A percentile compares a stretch with the other conserved stretches of the same genome.
Conservation (phyloP, 2,113 vertebrate species). For the Rallus limicola region DNA sequence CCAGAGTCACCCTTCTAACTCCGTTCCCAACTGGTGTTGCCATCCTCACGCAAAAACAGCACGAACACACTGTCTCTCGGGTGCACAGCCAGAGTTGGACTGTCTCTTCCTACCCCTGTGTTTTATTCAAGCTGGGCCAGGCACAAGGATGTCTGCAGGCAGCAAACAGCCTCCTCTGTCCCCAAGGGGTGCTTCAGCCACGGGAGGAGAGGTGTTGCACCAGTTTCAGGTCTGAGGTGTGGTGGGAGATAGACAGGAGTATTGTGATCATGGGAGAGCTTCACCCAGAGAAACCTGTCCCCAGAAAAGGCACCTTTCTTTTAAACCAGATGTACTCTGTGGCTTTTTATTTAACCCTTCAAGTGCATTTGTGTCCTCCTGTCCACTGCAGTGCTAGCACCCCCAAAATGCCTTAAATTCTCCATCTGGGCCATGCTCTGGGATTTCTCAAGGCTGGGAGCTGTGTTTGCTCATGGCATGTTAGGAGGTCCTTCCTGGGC, state of each 20-base stretch:
- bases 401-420: not conserved
- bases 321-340: not conserved
- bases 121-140: not conserved
- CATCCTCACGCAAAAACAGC: rapidly evolving
- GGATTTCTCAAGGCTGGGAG: not conserved
- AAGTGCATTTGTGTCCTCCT: not conserved
- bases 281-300: not conserved
- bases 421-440: not conserved
- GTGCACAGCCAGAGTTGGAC: not conserved
- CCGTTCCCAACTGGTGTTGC: not conserved
- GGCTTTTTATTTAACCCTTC: not conserved
- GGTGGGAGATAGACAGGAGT: not conserved
- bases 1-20: not conserved
- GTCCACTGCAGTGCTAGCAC: not conserved
- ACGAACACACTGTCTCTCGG: not conserved
- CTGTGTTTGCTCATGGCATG: not conserved
- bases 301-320: not conserved
- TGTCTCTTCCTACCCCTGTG: too few relatives aligned
- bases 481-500: not conserved
- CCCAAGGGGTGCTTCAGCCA: not conserved
- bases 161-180: not conserved
- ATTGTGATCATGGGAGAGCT: not conserved
- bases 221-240: not conserved
- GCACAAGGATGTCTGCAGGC: not conserved
- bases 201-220: not conserved